Evolutionary conservation across 1,140 invertebrate genomes (phyloP).

Genomic region (Dufourea novaeangliae): DNA sequence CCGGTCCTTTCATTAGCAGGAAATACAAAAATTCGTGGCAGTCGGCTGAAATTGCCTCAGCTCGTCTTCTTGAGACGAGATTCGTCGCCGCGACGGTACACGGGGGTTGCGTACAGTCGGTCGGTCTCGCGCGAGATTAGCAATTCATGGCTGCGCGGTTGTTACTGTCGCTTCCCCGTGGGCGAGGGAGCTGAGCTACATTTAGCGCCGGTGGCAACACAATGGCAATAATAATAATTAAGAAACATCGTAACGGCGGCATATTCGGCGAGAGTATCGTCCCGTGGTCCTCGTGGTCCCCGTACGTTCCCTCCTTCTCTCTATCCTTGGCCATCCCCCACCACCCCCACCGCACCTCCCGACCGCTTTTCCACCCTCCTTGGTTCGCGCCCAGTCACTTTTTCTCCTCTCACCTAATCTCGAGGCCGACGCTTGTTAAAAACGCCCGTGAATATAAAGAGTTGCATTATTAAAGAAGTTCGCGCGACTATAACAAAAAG

Average conservation of each 20-base stretch:
- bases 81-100: conserved; percentile 27
- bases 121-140: conserved; percentile 75
- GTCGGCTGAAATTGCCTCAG: conserved; percentile 47
- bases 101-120: conserved; percentile 42
- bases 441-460: conserved; percentile 82
- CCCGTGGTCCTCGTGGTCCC: conserved; percentile 59
- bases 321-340: too few relatives aligned
- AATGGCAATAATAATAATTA: conserved; percentile 81
- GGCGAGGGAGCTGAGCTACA: conserved; percentile 64
- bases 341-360: background rate
- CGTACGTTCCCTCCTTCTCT: conserved; percentile 41
- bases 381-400: conserved; percentile 15
- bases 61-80: conserved; percentile 39
- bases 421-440: conserved; percentile 79
- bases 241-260: conserved; percentile 79
- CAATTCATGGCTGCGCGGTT: conserved; percentile 78
- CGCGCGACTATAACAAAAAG: conserved; percentile 80
- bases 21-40: conserved; percentile 65
- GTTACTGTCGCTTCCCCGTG: conserved; percentile 76
- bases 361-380: background rate
- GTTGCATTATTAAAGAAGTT: conserved; percentile 83
- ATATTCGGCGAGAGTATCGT: conserved; percentile 70
- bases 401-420: conserved; percentile 75
- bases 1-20: conserved; percentile 59
- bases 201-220: conserved; percentile 73